Base-by-base conservation (phyloP, 2,113 vertebrate genomes). In the Excalfactoria chinensis region DNA sequence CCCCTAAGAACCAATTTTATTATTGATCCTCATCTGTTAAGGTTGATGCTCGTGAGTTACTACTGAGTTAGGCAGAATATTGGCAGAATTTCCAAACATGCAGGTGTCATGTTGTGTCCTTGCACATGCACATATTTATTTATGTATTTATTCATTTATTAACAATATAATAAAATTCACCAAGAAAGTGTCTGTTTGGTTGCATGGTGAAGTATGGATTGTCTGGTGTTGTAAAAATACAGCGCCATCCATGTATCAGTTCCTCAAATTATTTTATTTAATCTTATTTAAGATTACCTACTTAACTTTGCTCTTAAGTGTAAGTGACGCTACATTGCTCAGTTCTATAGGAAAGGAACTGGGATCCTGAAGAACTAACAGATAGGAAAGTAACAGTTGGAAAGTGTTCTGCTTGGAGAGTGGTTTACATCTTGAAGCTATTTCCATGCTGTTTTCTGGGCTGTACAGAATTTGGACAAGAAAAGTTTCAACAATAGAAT, bases 401-500 rank as follows among this genome's bases (percentile, higher is more conserved):
- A 7, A 30, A 13, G 22, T 78, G 35, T 71, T 88, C 86, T 88
- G 3, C 22, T 30, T 64, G 22, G 18, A 81, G 70, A 68, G 22
- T 30, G 37, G 6, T 63, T 91, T 66, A 2, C 69, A 11, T 58
- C 40, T 88, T 84, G 30, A 53, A 86, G 15, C 19, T 20, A 18
- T 87, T 91, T 91, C 37, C 46, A 51, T 18, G 64, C 22, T 77
- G 13, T 2, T 40, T 93, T 90, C 84, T 26, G 35, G 30, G 17
- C 18, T 41, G 3, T 22, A 64, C 35, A 32, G n/a, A 46, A 75
- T 51, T 53, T 30, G 56, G 43, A 51, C 16, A 77, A 60, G 18
- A 69, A n/a, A 79, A 74, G 11, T 83, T 89, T 95, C 40, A 59
- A n/a, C 14, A 67, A 34, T 43, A 80, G 22, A 9, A 63, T 68